Evolutionary conservation across 2,797 vertebrate genomes (phyloP).

Genomic region (Echiichthys vipera): DNA sequence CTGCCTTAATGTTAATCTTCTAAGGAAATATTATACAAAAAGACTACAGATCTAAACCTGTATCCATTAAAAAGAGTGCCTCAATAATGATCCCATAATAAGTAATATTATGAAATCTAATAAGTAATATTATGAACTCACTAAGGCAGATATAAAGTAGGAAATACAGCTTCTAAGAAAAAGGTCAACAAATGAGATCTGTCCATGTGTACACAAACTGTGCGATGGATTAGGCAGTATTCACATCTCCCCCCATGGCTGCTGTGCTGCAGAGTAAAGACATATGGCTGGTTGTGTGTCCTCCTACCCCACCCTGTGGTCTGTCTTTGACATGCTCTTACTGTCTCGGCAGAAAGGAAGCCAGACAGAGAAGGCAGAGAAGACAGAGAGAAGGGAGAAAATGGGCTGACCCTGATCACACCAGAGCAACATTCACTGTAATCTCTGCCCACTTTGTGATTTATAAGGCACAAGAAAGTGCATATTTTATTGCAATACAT

Average conservation of each 20-base stretch:
- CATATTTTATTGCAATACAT: slow-evolving; percentile 83
- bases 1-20: slow-evolving; percentile 16
- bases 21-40: slow-evolving; percentile 8
- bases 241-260: slow-evolving; percentile 43
- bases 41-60: not conserved
- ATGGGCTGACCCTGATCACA: slow-evolving; percentile 65
- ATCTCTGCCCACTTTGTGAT: slow-evolving; percentile 75
- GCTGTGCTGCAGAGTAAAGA: slow-evolving; percentile 66
- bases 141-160: slow-evolving; percentile 15
- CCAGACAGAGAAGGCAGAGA: slow-evolving; percentile 18
- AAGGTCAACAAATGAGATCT: slow-evolving; percentile 22
- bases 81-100: not conserved
- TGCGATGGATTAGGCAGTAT: slow-evolving; percentile 41
- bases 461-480: slow-evolving; percentile 77
- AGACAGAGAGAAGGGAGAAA: slow-evolving; percentile 43
- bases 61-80: not conserved
- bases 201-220: slow-evolving; percentile 44
- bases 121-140: too few species aligned
- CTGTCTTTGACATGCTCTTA: slow-evolving; percentile 86
- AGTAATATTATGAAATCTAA: not conserved
- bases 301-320: slow-evolving; percentile 96
- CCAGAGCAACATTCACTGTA: slow-evolving; percentile 48
- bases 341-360: slow-evolving; percentile 36
- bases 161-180: slow-evolving; percentile 14
- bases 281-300: slow-evolving; percentile 83